Evolutionary conservation across 2,113 vertebrate genomes (phyloP), one percentile per base, ranked within the genome.

Genomic region (Hylia prasina): DNA sequence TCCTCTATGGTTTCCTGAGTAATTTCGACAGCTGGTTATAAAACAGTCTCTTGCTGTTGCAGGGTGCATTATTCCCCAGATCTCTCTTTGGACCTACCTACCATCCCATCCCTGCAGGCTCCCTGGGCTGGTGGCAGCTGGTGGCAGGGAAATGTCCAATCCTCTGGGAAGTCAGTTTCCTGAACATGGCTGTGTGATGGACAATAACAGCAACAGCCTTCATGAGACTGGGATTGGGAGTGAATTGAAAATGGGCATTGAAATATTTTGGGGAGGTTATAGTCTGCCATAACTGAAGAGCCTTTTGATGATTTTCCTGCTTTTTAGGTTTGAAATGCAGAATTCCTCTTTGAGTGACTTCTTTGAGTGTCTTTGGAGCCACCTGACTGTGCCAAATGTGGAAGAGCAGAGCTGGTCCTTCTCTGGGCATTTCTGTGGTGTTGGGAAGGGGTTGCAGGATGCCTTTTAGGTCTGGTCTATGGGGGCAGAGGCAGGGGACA

Each of bases 1-100:
- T 97, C 96, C 96, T 96, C 24, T 95, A 65, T 82, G 94, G 64
- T 93, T 98, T 98, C 93, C 97, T 89, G 92, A 92, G 94, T 79
- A 54, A 45, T 75, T 76, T 33, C 82, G 76, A 65, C 61, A 15
- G 50, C 90, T 23, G 56, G 73, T 95, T 97, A 89, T 89, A 89
- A 97, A 83, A 17, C 54, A 1, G 1, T 27, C 51, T 72, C 35
- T 56, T 2, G 2, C 53, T 0, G 1, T 25, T 77, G 47, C 31
- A 44, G 78, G n/a, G 28, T 82, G n/a, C 17, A 13, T 81, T 45
- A 39, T 19, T 42, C 15, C 48, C 71, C 1, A 2, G 8, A 9
- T 40, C 47, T 90, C 23, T 31, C 21, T 39, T 20, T 77, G 44
- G 42, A 65, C 40, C 45, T 1, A 0, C 15, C 39, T 69, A 9